Evolutionary conservation across 1,140 invertebrate genomes (phyloP), one percentile per base, ranked within the genome.

Genomic region (Drosophila burlai): DNA sequence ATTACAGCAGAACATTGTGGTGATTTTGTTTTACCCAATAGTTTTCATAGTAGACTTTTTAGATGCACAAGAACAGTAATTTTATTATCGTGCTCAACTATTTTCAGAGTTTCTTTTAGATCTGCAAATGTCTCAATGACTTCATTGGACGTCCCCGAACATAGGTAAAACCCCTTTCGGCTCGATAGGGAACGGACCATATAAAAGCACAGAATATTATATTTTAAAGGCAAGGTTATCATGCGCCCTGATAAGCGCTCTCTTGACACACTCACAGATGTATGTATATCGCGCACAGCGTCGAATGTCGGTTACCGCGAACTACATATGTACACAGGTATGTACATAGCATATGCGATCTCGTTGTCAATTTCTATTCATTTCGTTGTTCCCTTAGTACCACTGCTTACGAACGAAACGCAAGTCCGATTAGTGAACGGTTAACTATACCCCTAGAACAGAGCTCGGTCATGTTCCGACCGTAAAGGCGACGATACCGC

Each of bases 231-330:
- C 52, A 38, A 55, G 54, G 54, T 57, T 40, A 40, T 57, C 21
- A 21, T n/a, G 54, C 21, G 54, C 36, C 50, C 36, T 57, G 54
- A 57, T 57, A 57, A 57, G 54, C 15, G 36, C 54, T n/a, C 15
- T 57, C 34, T 24, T 16, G 7, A 40, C 36, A 57, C 36, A 57
- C 36, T 24, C 5, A 36, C n/a, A 21, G 9, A 21, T 18, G 13
- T 21, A 13, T 10, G 10, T 15, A 15, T 38, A 55, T 21, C 36
- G 15, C 18, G 13, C 18, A 55, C 52, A 9, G 36, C 34, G 36
- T 57, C 21, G 21, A 40, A 16, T 57, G 21, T 40, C 54, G 54
- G 31, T 40, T 57, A 10, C 36, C 21, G 36, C 21, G 15, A 57
- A 40, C 9, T 57, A 26, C 54, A 26, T 26, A 40, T n/a, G 21